Evolutionary conservation across 2,797 vertebrate species (phyloP).

Genomic region (Thunnus albacares): DNA sequence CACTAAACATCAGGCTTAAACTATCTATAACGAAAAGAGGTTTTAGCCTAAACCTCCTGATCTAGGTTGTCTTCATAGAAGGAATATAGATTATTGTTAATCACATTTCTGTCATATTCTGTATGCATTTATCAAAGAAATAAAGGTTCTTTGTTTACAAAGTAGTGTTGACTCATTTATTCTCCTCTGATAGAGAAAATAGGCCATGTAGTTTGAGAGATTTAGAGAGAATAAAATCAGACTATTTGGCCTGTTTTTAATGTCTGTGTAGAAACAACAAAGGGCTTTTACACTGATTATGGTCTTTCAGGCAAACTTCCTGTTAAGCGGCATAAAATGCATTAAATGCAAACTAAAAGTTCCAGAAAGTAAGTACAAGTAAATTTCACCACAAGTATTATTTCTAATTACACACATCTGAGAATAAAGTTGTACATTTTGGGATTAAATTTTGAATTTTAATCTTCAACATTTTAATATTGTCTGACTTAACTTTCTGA

Average conservation of each 20-base stretch:
- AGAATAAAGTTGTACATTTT: no score
- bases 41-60: slow-evolving; percentile 13
- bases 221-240: background rate
- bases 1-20: slow-evolving; percentile 32
- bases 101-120: slow-evolving; percentile 2
- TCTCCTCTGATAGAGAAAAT: background rate
- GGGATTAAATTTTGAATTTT: no score
- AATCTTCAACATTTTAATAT: no score
- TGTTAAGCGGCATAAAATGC: background rate
- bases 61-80: background rate
- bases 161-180: slow-evolving; percentile 1
- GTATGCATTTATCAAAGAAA: slow-evolving; percentile 8
- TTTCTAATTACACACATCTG: background rate
- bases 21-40: background rate
- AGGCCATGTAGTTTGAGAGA: background rate
- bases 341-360: background rate
- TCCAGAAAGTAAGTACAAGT: background rate
- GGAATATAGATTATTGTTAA: background rate
- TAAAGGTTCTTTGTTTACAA: slow-evolving; percentile 33
- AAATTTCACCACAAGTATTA: background rate
- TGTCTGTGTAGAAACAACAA: no score
- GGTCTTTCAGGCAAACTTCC: slow-evolving; percentile 5
- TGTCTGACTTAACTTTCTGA: no score
- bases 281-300: background rate
- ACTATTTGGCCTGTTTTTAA: background rate